Base-by-base conservation (phyloP, 2,113 vertebrate species). In the Otus sunia region DNA sequence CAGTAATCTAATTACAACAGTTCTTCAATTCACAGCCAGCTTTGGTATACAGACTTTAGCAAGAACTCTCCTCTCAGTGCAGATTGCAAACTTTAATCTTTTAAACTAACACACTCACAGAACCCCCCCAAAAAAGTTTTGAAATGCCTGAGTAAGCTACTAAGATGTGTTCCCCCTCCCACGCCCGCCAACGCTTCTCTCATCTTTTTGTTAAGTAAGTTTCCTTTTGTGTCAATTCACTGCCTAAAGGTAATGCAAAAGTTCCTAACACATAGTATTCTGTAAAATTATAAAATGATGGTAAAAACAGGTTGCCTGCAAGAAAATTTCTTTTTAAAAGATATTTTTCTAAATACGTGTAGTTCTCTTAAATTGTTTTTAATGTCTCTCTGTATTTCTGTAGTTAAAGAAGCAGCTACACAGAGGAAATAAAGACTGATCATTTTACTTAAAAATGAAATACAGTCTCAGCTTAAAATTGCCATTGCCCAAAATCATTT, bases 1-100 rank as follows among this genome's bases (percentile, higher is more conserved):
- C 98, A 98, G 98, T 99, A 98, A 99, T 99, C 98, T 98, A 98
- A 99, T 99, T 99, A 99, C 97, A 97, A 88, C 95, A 64, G 95
- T 93, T 96, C 95, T 94, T 98, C 96, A 97, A 98, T 98, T 96
- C 95, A 95, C 92, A 95, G 96, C 92, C 96, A 95, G 97, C 97
- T 97, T 98, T 98, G 93, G 96, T 97, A 97, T 97, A 97, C 97
- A 84, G 96, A 95, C 94, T 97, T 98, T 84, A 91, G 92, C 78
- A 90, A 96, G 95, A 96, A 82, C 47, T 92, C 82, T 89, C 60
- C 89, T 90, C 94, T 93, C 81, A 53, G 90, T 41, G 82, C 78
- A 82, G 39, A 97, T 49, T 88, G 94, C 84, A 91, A 94, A 67
- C 89, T 91, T 97, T 98, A 98, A 98, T 97, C 98, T 97, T 95